Percentiles rank a stretch among this genome's conserved stretches.
Conservation (phyloP, 35 echinoderm and acorn worm species). For the Heliocidaris erythrogramma region DNA sequence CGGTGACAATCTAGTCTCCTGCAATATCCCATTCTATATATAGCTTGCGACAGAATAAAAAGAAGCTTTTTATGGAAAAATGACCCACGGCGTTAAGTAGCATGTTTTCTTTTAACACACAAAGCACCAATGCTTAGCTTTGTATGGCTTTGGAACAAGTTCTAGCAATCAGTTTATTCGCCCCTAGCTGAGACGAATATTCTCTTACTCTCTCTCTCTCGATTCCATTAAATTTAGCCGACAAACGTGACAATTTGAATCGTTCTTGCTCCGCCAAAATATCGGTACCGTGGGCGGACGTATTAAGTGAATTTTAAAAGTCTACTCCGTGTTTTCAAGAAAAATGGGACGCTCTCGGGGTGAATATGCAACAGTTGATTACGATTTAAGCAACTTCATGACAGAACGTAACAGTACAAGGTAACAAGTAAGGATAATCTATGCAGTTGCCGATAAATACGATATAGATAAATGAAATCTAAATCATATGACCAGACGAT, state of each 20-base stretch:
- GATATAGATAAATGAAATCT: too few relatives aligned
- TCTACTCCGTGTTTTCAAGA: background rate
- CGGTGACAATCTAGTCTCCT: too few relatives aligned
- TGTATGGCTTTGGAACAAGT: background rate
- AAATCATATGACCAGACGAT: too few relatives aligned
- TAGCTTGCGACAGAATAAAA: background rate
- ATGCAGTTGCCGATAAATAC: too few relatives aligned
- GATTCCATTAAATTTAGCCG: background rate
- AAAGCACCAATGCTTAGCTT: too few relatives aligned
- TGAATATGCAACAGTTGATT: too few relatives aligned
- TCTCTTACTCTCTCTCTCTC: background rate
- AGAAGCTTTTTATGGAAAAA: background rate
- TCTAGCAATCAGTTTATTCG: background rate
- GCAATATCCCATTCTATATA: background rate
- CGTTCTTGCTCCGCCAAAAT: background rate
- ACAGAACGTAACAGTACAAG: too few relatives aligned
- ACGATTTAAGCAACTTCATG: too few relatives aligned
- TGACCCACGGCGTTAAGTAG: background rate
- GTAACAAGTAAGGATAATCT: too few relatives aligned
- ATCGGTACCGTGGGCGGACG: background rate
- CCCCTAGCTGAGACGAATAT: background rate
- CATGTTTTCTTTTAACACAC: too few relatives aligned
- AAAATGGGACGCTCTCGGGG: background rate
- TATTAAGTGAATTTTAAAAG: constrained; percentile 14
- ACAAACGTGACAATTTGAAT: background rate